Percentiles rank a stretch among this genome's conserved stretches.
Conservation (phyloP, 2,113 vertebrate genomes). For the Oplegnathus fasciatus region DNA sequence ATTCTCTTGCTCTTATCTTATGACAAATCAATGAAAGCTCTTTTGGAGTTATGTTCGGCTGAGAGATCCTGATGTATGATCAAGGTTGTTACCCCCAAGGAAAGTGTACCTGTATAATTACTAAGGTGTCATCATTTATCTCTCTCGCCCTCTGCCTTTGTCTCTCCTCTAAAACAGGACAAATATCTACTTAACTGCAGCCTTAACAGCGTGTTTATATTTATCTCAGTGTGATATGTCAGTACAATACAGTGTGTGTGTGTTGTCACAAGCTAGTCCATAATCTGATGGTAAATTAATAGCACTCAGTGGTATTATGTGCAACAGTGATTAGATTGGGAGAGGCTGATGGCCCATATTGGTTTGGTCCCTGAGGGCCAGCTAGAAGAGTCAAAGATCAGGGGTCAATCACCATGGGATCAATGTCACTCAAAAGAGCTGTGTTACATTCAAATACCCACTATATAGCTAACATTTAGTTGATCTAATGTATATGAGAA, state of each 20-base stretch:
- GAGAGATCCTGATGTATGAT: constrained; percentile 67
- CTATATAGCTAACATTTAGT: constrained; percentile 23
- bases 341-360: constrained; percentile 75
- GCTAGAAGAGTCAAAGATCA: constrained; percentile 75
- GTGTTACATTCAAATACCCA: constrained; percentile 52
- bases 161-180: constrained; percentile 33
- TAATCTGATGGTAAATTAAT: constrained; percentile 80
- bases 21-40: constrained; percentile 80
- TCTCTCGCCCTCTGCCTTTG: constrained; percentile 28
- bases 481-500: constrained; percentile 32
- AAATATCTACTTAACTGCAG: constrained; percentile 39
- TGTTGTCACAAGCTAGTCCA: constrained; percentile 56
- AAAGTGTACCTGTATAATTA: constrained; percentile 73
- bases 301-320: constrained; percentile 80
- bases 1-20: constrained; percentile 56
- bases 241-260: constrained; percentile 46
- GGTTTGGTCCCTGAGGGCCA: constrained; percentile 71
- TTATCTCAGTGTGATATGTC: constrained; percentile 47
- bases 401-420: constrained; percentile 77
- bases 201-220: constrained; percentile 59
- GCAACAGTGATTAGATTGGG: constrained; percentile 78
- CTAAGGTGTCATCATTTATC: constrained; percentile 53
- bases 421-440: constrained; percentile 75
- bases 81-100: constrained; percentile 40
- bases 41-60: constrained; percentile 66